Conservation (phyloP, 1,140 invertebrate species). For the Antheraea pernyi region DNA sequence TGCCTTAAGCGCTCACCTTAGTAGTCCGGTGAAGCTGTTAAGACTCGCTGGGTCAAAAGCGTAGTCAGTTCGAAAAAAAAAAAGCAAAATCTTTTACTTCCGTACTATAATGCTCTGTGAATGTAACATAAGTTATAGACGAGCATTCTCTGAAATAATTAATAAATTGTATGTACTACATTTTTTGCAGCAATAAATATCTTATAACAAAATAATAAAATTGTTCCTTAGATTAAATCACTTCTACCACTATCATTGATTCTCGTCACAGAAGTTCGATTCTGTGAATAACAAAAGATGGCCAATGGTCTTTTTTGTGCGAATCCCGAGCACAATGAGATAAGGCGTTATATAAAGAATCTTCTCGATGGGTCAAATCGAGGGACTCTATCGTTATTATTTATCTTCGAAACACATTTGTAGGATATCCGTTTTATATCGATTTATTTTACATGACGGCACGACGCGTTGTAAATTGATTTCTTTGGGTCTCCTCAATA, state of each 20-base stretch:
- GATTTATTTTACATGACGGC: constrained; percentile 47
- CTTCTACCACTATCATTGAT: neutral
- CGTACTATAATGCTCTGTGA: too few species aligned
- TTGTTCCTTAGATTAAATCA: neutral
- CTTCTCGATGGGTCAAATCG: constrained; percentile 40
- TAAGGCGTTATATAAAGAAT: constrained; percentile 45
- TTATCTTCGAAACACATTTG: constrained; percentile 49
- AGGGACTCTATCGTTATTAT: constrained; percentile 50
- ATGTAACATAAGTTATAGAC: too few species aligned
- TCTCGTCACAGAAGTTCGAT: constrained; percentile 25
- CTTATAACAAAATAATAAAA: neutral
- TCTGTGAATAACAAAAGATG: constrained; percentile 36
- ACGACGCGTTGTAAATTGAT: constrained; percentile 35
- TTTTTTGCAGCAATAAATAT: neutral
- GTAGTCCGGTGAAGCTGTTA: too few species aligned
- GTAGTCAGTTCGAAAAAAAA: too few species aligned
- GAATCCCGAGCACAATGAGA: constrained; percentile 34
- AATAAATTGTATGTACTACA: too few species aligned
- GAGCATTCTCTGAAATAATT: too few species aligned
- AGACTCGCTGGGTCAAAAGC: too few species aligned
- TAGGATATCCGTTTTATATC: constrained; percentile 35
- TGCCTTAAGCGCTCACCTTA: too few species aligned
- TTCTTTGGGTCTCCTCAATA: constrained; percentile 25
- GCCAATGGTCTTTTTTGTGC: constrained; percentile 38
- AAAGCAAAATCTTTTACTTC: too few species aligned